Percentiles rank a stretch among this genome's conserved stretches.
phyloP scores from a whole-genome alignment of 2,888 invertebrate genomes.

The Drosophila acutilabella region DNA sequence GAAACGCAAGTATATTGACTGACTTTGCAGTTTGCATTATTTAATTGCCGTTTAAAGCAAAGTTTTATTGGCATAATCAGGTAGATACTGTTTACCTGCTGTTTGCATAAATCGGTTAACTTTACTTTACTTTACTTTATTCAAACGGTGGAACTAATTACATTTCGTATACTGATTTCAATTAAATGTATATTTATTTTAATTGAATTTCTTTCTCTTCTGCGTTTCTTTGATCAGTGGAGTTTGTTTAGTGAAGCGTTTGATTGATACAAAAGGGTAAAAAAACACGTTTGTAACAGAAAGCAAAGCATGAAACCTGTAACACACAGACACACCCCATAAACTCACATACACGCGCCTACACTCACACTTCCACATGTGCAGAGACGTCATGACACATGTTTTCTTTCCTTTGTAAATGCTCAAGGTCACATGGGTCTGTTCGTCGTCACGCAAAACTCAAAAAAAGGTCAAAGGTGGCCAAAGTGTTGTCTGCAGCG shows the following conservation, averaged over 20 bases:
- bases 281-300: conserved; percentile 9
- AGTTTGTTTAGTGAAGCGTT: conserved; percentile 52
- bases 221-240: conserved; percentile 6
- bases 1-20: conserved; percentile 19
- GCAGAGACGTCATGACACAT: conserved; percentile 58
- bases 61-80: conserved; percentile 28
- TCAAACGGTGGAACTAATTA: conserved; percentile 49
- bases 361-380: neutral
- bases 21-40: conserved; percentile 24
- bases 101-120: conserved; percentile 51
- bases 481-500: conserved; percentile 41
- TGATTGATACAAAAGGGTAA: conserved; percentile 62
- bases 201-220: conserved; percentile 65
- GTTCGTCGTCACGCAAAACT: conserved; percentile 21
- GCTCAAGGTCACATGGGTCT: conserved; percentile 58
- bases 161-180: conserved; percentile 61
- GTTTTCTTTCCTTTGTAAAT: conserved; percentile 51
- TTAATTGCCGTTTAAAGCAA: conserved; percentile 28
- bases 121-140: conserved; percentile 34
- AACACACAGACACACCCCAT: conserved; percentile 10
- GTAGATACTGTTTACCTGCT: conserved; percentile 21
- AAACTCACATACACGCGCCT: neutral
- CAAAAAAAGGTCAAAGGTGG: conserved; percentile 69
- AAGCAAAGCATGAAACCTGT: conserved; percentile 26
- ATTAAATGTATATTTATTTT: conserved; percentile 72